Conservation (phyloP, 2,797 vertebrate species). For the Loriculus beryllinus region DNA sequence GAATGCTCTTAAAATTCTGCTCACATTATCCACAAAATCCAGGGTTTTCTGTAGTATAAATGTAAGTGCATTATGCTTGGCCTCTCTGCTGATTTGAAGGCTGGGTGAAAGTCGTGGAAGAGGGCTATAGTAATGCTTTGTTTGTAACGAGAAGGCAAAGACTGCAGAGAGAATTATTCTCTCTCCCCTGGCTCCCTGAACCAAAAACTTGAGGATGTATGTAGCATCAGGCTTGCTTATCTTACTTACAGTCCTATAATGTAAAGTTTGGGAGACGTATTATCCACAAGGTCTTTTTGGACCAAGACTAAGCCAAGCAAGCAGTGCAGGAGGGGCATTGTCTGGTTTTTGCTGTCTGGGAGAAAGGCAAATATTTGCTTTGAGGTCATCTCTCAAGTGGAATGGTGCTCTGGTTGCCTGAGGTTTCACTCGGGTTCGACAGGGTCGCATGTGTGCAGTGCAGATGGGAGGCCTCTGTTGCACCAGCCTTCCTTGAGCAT, state of each 20-base stretch:
- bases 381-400: rapidly evolving
- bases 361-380: neutral
- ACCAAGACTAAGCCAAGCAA: neutral
- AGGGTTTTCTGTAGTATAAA: neutral
- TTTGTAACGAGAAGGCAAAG: neutral
- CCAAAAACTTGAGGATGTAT: neutral
- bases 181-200: rapidly evolving
- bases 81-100: neutral
- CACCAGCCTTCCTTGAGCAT: neutral
- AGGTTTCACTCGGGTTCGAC: neutral
- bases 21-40: neutral
- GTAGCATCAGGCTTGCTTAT: neutral
- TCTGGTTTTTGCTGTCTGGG: neutral
- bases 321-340: neutral
- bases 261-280: neutral
- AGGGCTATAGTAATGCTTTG: neutral
- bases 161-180: neutral
- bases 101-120: neutral
- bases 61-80: neutral
- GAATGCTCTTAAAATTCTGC: neutral
- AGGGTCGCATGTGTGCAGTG: no score
- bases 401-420: rapidly evolving
- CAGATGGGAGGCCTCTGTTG: neutral
- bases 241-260: neutral
- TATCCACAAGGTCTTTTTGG: neutral